Conservation (phyloP, 2,888 invertebrate genomes). For the Drosophila paucipuncta region DNA sequence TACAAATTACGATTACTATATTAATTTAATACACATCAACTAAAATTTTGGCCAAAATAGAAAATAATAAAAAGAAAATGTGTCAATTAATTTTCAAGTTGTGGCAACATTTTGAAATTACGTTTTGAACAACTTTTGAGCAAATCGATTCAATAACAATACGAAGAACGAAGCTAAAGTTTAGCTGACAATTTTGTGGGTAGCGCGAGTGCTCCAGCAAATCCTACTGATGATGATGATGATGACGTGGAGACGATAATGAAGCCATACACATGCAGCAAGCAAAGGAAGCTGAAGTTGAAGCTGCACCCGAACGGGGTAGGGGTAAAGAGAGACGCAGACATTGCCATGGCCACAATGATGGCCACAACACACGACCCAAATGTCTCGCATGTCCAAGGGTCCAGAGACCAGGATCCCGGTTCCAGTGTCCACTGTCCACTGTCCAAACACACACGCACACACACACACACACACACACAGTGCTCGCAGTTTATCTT, state of each 20-base stretch:
- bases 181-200: conserved; percentile 59
- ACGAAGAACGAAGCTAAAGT: conserved; percentile 1
- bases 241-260: conserved; percentile 63
- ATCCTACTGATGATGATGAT: conserved; percentile 27
- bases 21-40: not conserved
- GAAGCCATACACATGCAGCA: conserved; percentile 69
- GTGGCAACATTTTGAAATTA: not conserved
- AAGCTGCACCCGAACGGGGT: not conserved
- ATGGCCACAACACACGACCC: conserved; percentile 72
- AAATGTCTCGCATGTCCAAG: conserved; percentile 40
- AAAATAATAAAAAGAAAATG: not conserved
- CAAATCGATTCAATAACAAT: conserved; percentile 4
- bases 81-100: not conserved
- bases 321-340: conserved; percentile 1
- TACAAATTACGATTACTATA: no score
- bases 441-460: conserved; percentile 5
- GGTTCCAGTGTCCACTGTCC: conserved; percentile 6
- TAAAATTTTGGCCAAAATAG: not conserved
- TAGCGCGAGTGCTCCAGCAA: conserved; percentile 15
- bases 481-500: not conserved
- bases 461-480: not conserved
- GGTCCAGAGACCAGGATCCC: conserved; percentile 12
- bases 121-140: not conserved
- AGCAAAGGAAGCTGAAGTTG: conserved; percentile 3
- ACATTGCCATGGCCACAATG: conserved; percentile 58